Evolutionary conservation across 2,113 vertebrate genomes (phyloP).

Genomic region (Microtus richardsoni): DNA sequence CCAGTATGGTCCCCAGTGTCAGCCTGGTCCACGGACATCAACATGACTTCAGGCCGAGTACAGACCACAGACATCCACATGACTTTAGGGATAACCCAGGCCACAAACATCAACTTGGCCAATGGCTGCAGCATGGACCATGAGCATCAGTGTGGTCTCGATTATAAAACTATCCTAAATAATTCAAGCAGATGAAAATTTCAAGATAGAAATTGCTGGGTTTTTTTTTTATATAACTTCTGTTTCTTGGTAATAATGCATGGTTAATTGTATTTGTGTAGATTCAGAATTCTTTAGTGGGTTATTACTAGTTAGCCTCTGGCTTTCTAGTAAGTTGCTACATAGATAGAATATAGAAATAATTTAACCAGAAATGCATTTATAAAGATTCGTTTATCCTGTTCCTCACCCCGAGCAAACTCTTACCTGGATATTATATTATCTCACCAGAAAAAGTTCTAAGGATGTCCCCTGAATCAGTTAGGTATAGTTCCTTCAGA

Average conservation of each 20-base stretch:
- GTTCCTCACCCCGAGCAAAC: background rate
- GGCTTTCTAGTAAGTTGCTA: background rate
- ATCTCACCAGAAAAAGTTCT: background rate
- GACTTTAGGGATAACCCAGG: background rate
- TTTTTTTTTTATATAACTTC: background rate
- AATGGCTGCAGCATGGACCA: background rate
- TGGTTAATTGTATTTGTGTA: background rate
- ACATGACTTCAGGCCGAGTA: background rate
- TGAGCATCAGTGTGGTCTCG: rapidly evolving
- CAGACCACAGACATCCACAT: background rate
- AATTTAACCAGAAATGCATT: background rate
- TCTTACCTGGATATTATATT: background rate
- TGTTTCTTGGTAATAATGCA: background rate
- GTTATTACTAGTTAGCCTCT: background rate
- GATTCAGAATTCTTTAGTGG: slow-evolving; percentile 12
- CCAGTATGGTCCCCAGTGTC: background rate
- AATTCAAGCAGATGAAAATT: slow-evolving; percentile 58
- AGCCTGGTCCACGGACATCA: background rate
- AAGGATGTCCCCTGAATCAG: background rate
- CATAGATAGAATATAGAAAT: background rate
- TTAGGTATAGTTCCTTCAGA: background rate
- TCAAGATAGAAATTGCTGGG: background rate
- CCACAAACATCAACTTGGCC: background rate
- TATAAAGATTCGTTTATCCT: slow-evolving; percentile 2
- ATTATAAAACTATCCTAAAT: slow-evolving; percentile 51